phyloP scores from a whole-genome alignment of 2,113 vertebrate genomes.

The Mesembrinibis cayennensis region DNA sequence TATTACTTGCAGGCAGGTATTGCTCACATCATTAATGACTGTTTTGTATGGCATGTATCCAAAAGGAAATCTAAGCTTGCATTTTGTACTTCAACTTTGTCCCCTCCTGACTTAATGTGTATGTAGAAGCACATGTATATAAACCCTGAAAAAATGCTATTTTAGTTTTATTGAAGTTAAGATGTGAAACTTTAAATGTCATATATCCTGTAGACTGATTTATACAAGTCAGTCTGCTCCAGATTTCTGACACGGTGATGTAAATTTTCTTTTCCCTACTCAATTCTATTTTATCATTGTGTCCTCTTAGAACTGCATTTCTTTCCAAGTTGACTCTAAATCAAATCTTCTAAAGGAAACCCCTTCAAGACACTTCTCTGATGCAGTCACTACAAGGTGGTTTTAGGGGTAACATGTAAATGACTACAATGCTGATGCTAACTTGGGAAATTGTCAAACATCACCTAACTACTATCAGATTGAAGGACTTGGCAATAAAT shows the following conservation, averaged over 20 bases:
- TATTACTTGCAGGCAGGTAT: neutral
- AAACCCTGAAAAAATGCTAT: neutral
- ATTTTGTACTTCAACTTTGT: neutral
- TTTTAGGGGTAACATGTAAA: neutral
- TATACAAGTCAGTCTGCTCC: neutral
- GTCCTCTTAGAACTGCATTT: neutral
- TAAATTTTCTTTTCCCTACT: neutral
- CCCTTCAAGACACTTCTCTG: neutral
- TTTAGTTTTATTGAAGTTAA: neutral
- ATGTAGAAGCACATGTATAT: neutral
- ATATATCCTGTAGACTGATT: neutral
- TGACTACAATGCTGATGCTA: neutral
- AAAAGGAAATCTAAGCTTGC: neutral
- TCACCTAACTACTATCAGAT: neutral
- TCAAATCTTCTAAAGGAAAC: neutral
- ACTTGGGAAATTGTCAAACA: neutral
- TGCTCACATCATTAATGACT: neutral
- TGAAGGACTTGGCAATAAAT: neutral
- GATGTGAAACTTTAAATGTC: neutral
- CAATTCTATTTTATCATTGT: neutral
- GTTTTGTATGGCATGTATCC: neutral
- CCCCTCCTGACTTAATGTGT: neutral
- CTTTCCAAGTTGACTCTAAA: neutral
- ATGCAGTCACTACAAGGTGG: neutral
- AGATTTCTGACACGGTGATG: neutral